Evolutionary conservation across 2,797 vertebrate genomes (phyloP).

Genomic region (Todus mexicanus): DNA sequence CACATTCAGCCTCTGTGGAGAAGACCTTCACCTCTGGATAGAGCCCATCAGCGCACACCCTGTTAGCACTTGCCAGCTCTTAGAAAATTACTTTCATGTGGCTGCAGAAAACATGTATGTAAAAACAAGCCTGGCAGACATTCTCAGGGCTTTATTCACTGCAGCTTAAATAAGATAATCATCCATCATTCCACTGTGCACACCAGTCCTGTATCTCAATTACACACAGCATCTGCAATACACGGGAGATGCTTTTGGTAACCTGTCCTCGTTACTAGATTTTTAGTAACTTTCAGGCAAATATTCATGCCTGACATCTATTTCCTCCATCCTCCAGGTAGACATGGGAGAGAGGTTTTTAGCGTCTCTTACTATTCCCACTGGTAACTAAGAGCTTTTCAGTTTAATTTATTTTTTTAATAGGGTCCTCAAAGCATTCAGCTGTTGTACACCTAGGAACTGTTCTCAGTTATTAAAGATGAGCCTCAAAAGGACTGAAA

Average conservation of each 20-base stretch:
- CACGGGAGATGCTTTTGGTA: not conserved
- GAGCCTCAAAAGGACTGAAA: not conserved
- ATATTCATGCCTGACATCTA: not conserved
- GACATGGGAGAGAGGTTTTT: not conserved
- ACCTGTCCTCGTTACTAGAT: not conserved
- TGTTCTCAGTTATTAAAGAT: not conserved
- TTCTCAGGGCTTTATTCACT: not conserved
- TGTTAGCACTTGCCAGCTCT: conserved; percentile 36
- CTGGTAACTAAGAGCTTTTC: not conserved
- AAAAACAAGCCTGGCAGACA: conserved; percentile 12
- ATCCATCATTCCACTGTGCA: not conserved
- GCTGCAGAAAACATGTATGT: not conserved
- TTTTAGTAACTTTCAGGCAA: not conserved
- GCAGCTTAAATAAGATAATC: conserved; percentile 10
- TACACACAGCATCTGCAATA: not conserved
- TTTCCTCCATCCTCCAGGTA: not conserved
- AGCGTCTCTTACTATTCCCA: not conserved
- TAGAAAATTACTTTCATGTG: conserved; percentile 58
- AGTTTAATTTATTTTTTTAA: not conserved
- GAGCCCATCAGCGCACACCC: not conserved
- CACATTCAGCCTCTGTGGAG: not conserved
- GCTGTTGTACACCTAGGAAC: not conserved
- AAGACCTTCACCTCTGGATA: conserved; percentile 50
- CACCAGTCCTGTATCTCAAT: not conserved
- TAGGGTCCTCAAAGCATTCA: not conserved